These are phyloP conservation scores for Aplysia californica DNA, from an alignment of 1,140 invertebrate species.

Conservation along the genomic window DNA sequence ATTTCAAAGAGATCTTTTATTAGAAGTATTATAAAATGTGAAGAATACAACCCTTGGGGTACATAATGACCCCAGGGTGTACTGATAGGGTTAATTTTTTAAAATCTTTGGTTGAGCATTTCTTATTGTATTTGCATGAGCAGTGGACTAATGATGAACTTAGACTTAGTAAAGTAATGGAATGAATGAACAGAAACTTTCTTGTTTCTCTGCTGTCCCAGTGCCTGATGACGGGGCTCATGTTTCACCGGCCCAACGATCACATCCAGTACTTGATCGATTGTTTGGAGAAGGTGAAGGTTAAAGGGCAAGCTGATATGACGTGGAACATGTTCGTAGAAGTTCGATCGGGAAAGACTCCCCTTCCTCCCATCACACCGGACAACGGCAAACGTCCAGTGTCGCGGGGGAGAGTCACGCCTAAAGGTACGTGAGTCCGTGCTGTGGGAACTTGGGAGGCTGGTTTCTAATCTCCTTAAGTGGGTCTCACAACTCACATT, in stretches of 20 bases:
- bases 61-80: no score
- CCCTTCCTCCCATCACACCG: conserved; percentile 59
- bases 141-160: no score
- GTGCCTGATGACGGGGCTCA: conserved; percentile 68
- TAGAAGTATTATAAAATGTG: no score
- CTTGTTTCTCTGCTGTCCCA: conserved; percentile 28
- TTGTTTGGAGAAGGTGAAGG: conserved; percentile 60
- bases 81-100: no score
- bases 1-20: no score
- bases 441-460: no score
- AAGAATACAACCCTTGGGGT: no score
- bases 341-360: conserved; percentile 52
- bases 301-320: conserved; percentile 53
- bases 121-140: no score
- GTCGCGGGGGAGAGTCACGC: conserved; percentile 21
- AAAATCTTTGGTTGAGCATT: no score
- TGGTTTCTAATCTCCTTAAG: no score
- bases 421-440: not conserved
- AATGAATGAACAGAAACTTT: not conserved
- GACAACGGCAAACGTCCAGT: conserved; percentile 43
- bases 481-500: no score
- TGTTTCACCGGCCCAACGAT: conserved; percentile 66
- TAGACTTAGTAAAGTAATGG: no score
- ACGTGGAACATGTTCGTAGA: conserved; percentile 65
- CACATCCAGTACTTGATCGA: conserved; percentile 65